Base-by-base conservation (phyloP, 1,140 invertebrate species). In the Bombus picipes region DNA sequence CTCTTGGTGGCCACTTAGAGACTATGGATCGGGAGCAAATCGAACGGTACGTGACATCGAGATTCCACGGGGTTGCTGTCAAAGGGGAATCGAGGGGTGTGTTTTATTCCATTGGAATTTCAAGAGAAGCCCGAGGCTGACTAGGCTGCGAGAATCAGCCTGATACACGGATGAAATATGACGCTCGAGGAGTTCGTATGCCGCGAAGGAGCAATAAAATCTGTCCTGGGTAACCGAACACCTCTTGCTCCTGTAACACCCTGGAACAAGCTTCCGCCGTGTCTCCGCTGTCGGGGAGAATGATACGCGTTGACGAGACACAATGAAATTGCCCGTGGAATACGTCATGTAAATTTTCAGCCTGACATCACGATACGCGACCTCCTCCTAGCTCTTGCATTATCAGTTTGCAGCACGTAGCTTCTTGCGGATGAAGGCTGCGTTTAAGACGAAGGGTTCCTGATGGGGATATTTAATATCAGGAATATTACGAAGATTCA, bases 121-220 rank as follows among this genome's bases (percentile, higher is more conserved):
- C 78, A 72, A 59, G 81, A 32, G 66, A 68, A 80, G 76, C 74
- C n/a, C 59, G 13, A 82, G 87, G 83, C 82, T 70, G 47, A 71
- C 28, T 53, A 53, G 85, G 32, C 68, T 28, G 25, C 57, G 59
- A 3, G 65, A n/a, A 75, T 57, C 32, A 65, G 25, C 43, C 43
- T 88, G n/a, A 90, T 90, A 88, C 86, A 72, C 79, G 87, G 77
- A 62, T 90, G 89, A 90, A 90, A 90, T 90, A 90, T 88, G 86
- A 88, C 70, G 57, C 73, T 53, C 37, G 18, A 72, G 76, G 74
- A 78, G 65, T 72, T 70, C 18, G 22, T 32, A 37, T 81, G 66
- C 66, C 86, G 43, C 86, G 41, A 75, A 90, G 77, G 68, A 83
- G 83, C 89, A 86, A 90, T 90, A 88, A 90, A 90, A 84, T 86